Conservation (phyloP, 2,888 invertebrate species). For the Druceiella hillmani region DNA sequence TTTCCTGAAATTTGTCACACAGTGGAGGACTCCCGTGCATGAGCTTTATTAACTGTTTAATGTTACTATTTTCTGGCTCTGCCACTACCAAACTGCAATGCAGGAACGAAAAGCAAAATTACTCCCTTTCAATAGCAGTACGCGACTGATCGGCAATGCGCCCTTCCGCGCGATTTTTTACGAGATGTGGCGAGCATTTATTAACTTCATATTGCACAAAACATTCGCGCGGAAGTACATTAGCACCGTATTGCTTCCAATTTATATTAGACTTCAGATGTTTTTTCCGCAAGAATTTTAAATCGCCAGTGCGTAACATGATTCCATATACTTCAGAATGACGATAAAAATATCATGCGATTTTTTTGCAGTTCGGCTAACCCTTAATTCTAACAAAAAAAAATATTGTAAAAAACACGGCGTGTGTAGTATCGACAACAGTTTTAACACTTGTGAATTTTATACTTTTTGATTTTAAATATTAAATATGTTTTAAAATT, state of each 20-base stretch:
- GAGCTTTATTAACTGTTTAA: conserved; percentile 4
- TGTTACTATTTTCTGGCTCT: no score
- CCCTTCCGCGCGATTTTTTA: conserved; percentile 3
- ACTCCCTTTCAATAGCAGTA: neutral
- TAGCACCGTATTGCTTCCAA: conserved; percentile 2
- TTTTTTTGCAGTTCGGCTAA: no score
- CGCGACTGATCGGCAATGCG: conserved; percentile 3
- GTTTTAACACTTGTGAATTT: no score
- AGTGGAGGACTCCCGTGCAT: conserved; percentile 6
- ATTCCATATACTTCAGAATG: conserved; percentile 12
- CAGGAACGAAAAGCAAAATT: neutral
- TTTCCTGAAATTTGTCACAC: conserved; percentile 5
- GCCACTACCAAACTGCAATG: neutral
- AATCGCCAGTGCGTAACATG: conserved; percentile 3
- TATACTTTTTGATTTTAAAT: no score
- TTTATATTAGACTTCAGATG: conserved; percentile 1
- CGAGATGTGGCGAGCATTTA: conserved; percentile 3
- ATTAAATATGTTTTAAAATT: no score
- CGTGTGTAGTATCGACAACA: no score
- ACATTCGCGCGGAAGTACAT: conserved; percentile 3
- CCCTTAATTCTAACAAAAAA: no score
- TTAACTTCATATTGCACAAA: conserved; percentile 3
- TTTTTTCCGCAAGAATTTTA: conserved; percentile 3
- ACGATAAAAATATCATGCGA: conserved; percentile 19
- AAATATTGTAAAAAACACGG: no score